Evolutionary conservation across 2,888 invertebrate species (phyloP).

Genomic region (Crematogaster levior): DNA sequence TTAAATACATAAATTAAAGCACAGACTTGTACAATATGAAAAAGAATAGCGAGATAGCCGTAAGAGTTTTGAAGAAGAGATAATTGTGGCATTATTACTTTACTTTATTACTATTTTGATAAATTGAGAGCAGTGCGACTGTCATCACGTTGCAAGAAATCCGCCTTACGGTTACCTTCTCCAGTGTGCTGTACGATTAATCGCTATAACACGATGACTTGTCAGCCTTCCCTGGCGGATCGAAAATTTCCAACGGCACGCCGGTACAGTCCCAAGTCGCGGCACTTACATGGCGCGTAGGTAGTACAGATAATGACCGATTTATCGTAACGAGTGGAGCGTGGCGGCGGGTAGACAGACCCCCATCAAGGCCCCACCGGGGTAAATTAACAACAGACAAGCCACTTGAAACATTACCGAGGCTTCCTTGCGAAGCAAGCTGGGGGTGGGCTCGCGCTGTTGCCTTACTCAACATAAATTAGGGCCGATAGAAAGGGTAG

Average conservation of each 20-base stretch:
- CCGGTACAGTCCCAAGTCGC: constrained; percentile 16
- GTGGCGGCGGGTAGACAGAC: constrained; percentile 81
- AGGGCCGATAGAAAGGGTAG: constrained; percentile 85
- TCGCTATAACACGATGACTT: constrained; percentile 14
- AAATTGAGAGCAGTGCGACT: neutral
- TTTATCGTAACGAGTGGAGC: constrained; percentile 81
- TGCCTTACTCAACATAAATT: constrained; percentile 85
- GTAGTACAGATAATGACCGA: constrained; percentile 79
- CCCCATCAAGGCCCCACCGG: constrained; percentile 80
- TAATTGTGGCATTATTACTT: neutral
- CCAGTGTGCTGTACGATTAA: neutral
- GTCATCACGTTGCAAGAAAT: neutral
- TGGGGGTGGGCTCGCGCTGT: constrained; percentile 79
- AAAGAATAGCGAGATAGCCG: neutral
- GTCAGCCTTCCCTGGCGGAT: constrained; percentile 12
- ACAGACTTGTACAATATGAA: neutral
- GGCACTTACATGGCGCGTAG: constrained; percentile 54
- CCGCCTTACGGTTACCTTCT: neutral
- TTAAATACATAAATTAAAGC: neutral
- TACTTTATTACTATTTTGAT: neutral
- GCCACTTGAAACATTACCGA: constrained; percentile 85
- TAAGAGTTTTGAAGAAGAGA: neutral
- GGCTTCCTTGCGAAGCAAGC: constrained; percentile 79
- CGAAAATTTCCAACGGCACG: constrained; percentile 24
- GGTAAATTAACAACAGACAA: constrained; percentile 85